Conservation (phyloP, 2,888 invertebrate species). For the Metellina segmentata region DNA sequence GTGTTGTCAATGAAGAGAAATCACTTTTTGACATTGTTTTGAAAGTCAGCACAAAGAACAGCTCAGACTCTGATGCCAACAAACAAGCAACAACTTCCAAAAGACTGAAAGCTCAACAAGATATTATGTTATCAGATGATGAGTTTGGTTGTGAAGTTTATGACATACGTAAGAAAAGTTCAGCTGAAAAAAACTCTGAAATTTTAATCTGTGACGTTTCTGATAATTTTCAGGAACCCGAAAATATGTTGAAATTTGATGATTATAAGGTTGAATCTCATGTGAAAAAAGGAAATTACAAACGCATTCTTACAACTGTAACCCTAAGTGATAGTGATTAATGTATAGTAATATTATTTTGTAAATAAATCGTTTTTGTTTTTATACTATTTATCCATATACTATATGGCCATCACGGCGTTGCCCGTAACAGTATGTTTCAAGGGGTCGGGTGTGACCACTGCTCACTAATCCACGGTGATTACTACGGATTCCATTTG, state of each 20-base stretch:
- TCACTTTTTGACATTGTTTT: conserved; percentile 2
- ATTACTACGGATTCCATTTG: too few relatives aligned
- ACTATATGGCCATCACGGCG: too few relatives aligned
- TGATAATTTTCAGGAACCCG: not conserved
- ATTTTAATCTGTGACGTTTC: not conserved
- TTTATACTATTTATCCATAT: too few relatives aligned
- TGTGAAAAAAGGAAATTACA: conserved; percentile 1
- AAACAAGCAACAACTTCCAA: not conserved
- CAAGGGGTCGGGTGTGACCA: too few relatives aligned
- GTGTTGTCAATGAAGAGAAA: conserved; percentile 41
- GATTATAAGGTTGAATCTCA: conserved; percentile 27
- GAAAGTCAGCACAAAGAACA: not conserved
- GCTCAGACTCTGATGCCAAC: not conserved
- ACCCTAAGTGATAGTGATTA: conserved; percentile 66
- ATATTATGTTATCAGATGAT: conserved; percentile 6
- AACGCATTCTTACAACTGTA: conserved; percentile 16
- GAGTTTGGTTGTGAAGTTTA: not conserved
- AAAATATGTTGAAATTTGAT: conserved; percentile 38
- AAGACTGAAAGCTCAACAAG: not conserved
- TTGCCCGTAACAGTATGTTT: too few relatives aligned
- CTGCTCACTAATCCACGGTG: too few relatives aligned
- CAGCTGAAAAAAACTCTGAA: not conserved
- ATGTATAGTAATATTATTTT: not conserved
- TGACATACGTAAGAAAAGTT: not conserved
- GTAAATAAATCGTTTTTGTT: too few relatives aligned